These are phyloP conservation scores for Emys orbicularis DNA, from an alignment of 2,797 vertebrate genomes.

Conservation along the genomic window DNA sequence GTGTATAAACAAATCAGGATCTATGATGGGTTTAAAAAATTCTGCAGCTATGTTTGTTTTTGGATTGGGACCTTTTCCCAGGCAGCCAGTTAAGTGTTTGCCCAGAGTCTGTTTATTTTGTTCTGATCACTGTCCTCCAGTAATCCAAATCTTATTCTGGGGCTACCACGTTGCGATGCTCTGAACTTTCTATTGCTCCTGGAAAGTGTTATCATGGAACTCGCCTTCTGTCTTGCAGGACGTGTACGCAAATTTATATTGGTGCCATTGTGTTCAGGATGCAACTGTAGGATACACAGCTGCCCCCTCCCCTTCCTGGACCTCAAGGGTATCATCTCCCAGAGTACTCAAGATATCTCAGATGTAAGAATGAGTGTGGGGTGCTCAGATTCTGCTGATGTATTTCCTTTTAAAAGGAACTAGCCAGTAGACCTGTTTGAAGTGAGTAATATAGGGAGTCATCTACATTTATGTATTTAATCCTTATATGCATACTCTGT, in stretches of 20 bases:
- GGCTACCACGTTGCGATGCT: not conserved
- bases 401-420: not conserved
- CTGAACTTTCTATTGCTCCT: not conserved
- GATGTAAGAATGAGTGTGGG: not conserved
- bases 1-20: rapidly evolving
- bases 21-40: rapidly evolving
- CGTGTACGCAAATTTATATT: rapidly evolving
- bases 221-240: not conserved
- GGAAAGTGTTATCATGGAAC: not conserved
- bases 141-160: not conserved
- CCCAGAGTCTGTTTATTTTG: not conserved
- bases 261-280: rapidly evolving
- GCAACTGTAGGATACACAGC: not conserved
- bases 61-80: not conserved
- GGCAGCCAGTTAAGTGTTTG: not conserved
- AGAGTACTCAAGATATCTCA: not conserved
- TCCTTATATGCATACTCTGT: not conserved
- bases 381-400: not conserved
- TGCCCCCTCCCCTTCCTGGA: not conserved
- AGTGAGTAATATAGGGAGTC: not conserved
- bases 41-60: not conserved
- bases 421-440: not conserved
- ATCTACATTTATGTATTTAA: not conserved
- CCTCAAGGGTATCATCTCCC: not conserved
- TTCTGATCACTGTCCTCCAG: not conserved